These are phyloP conservation scores for Archips crataeganus DNA, from an alignment of 2,888 invertebrate species.

Conservation along the genomic window DNA sequence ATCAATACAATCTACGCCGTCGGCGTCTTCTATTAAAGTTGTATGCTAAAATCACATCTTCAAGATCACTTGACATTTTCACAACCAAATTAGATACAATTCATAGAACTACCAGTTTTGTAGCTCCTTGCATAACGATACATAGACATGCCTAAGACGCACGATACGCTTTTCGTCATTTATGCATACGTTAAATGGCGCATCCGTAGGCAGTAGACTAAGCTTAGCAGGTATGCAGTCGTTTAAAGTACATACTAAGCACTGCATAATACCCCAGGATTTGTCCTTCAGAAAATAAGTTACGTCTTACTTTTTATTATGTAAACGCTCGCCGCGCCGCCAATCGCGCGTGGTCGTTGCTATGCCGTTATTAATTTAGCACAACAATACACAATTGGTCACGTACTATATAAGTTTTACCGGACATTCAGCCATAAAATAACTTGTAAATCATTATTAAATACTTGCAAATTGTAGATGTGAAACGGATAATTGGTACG, in stretches of 20 bases:
- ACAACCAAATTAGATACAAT: background rate
- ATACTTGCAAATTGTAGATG: conserved; percentile 8
- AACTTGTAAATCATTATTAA: background rate
- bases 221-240: background rate
- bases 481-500: conserved; percentile 6
- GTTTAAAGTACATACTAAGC: no score
- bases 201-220: background rate
- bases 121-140: background rate
- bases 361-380: background rate
- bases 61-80: background rate
- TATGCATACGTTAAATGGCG: background rate
- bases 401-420: conserved; percentile 5
- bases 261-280: no score
- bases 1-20: background rate
- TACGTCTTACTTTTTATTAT: no score
- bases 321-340: no score
- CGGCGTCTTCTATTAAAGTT: background rate
- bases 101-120: background rate
- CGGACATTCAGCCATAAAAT: background rate
- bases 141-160: background rate
- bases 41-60: background rate
- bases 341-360: background rate
- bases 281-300: no score
- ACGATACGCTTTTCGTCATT: background rate
- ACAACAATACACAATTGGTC: background rate